Percentiles rank a stretch among this genome's conserved stretches.
Conservation (phyloP, 2,113 vertebrate genomes). For the Copsychus sechellarum region DNA sequence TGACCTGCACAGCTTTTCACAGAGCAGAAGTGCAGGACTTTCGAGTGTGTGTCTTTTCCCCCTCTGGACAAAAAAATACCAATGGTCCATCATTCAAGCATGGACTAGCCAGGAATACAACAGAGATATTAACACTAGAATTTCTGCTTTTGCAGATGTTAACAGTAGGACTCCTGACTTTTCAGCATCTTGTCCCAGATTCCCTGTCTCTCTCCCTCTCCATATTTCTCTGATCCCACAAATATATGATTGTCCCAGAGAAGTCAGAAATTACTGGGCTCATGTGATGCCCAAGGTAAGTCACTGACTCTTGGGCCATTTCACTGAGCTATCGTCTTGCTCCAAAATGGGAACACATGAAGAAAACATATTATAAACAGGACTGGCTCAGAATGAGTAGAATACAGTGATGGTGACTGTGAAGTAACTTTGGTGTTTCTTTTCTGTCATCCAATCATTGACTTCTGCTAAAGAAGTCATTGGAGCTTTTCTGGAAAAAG, state of each 20-base stretch:
- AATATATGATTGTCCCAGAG: not conserved
- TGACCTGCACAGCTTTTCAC: not conserved
- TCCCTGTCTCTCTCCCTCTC: not conserved
- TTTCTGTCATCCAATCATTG: not conserved
- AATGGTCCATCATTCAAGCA: not conserved
- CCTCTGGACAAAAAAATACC: not conserved
- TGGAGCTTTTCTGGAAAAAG: not conserved
- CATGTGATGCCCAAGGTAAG: not conserved
- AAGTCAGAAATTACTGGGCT: not conserved
- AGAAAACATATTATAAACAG: not conserved
- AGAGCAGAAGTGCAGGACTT: not conserved
- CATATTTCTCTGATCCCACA: not conserved
- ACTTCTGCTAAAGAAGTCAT: not conserved
- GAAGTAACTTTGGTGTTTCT: not conserved
- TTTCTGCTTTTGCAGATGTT: not conserved
- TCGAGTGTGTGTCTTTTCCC: rapidly evolving
- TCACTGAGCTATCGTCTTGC: not conserved
- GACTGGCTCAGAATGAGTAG: not conserved
- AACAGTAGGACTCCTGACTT: not conserved
- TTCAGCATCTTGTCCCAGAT: not conserved
- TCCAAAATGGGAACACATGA: not conserved
- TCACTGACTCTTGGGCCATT: not conserved
- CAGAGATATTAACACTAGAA: not conserved
- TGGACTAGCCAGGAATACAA: not conserved
- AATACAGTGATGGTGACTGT: not conserved